phyloP scores from a whole-genome alignment of 2,113 vertebrate species.

The Oostethus manadensis region DNA sequence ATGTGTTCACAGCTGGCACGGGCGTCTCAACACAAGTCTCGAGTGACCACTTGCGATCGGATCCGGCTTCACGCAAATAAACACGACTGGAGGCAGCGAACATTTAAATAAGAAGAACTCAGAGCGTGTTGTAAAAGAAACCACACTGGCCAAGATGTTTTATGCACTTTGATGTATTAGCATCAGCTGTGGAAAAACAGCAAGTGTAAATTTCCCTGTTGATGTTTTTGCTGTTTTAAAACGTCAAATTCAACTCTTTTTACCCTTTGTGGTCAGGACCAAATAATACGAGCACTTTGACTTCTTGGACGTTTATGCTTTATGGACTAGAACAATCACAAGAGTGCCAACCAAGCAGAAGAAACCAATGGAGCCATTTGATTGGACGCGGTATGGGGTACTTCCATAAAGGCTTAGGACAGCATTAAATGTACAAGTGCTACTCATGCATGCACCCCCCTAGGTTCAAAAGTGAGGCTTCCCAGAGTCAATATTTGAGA shows the following conservation, averaged over 20 bases:
- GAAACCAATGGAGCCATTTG: too few relatives aligned
- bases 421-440: too few relatives aligned
- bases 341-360: too few relatives aligned
- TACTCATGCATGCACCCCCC: too few relatives aligned
- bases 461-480: too few relatives aligned
- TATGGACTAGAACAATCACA: too few relatives aligned
- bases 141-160: background rate
- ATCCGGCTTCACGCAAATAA: slow-evolving; percentile 3
- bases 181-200: slow-evolving; percentile 3
- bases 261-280: background rate
- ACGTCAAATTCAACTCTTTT: background rate
- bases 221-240: background rate
- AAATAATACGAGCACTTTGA: background rate
- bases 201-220: slow-evolving; percentile 1
- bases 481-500: too few relatives aligned
- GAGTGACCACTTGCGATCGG: slow-evolving; percentile 2
- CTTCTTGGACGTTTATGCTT: too few relatives aligned
- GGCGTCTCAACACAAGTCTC: slow-evolving; percentile 5
- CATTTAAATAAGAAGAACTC: slow-evolving; percentile 5
- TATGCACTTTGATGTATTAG: slow-evolving; percentile 8
- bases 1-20: slow-evolving; percentile 9
- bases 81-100: slow-evolving; percentile 4
- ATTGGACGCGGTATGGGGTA: too few relatives aligned
- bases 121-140: background rate
- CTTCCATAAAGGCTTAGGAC: too few relatives aligned